Conservation (phyloP, 2,888 invertebrate genomes). For the Callimorpha dominula region DNA sequence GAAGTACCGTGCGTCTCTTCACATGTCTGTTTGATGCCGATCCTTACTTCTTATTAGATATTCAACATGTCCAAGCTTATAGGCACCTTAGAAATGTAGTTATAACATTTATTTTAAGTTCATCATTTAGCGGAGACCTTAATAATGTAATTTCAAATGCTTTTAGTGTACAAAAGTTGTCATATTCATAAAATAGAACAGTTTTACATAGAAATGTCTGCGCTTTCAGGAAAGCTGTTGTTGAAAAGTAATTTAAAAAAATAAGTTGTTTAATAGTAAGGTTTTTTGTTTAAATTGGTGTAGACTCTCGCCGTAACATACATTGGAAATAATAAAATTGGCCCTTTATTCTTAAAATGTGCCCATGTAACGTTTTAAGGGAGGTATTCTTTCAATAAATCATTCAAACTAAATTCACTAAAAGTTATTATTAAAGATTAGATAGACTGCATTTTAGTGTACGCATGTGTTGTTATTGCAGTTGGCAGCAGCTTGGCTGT, state of each 20-base stretch:
- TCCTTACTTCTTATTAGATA: constrained; percentile 77
- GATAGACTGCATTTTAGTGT: background rate
- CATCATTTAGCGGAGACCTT: constrained; percentile 19
- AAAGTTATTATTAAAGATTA: background rate
- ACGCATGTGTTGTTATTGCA: background rate
- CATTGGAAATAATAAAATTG: no score
- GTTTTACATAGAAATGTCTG: background rate
- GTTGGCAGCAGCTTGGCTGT: no score
- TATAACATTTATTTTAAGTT: background rate
- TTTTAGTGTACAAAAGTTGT: background rate
- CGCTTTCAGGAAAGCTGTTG: no score
- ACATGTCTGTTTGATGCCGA: constrained; percentile 80
- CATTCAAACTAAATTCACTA: no score
- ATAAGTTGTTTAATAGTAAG: no score
- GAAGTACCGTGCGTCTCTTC: constrained; percentile 85
- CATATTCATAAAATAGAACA: background rate
- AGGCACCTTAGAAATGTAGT: background rate
- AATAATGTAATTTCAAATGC: background rate
- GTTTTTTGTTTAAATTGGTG: no score
- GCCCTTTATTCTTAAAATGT: no score
- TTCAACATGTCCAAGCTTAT: constrained; percentile 51
- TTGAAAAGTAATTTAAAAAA: no score
- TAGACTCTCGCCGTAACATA: no score
- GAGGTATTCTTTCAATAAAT: no score
- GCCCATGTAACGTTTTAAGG: no score